Conservation (phyloP, 2,797 vertebrate species). For the Brachyalestes nurse region DNA sequence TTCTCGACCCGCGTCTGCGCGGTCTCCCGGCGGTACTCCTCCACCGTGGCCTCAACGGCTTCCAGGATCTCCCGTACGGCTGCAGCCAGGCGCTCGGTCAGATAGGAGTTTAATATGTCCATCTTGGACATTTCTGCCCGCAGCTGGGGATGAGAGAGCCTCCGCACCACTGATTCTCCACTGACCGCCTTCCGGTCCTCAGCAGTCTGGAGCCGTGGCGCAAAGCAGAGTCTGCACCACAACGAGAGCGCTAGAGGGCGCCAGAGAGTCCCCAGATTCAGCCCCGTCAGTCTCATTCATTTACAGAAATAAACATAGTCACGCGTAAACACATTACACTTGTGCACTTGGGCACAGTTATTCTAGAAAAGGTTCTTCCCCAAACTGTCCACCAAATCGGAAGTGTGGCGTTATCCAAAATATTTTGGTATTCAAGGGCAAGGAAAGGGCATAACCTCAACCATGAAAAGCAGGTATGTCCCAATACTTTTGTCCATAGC, state of each 20-base stretch:
- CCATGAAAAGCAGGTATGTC: no score
- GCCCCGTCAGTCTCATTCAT: background rate
- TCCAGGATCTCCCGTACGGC: constrained; percentile 77
- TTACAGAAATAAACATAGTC: no score
- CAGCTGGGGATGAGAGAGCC: background rate
- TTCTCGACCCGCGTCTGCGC: constrained; percentile 73
- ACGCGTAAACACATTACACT: no score
- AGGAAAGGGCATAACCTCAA: no score
- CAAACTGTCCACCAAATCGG: no score
- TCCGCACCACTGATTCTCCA: constrained; percentile 17
- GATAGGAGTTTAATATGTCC: constrained; percentile 73
- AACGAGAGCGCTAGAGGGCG: constrained; percentile 19
- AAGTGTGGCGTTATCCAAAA: no score
- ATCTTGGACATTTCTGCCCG: constrained; percentile 71
- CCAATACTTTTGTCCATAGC: no score
- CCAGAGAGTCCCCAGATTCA: background rate
- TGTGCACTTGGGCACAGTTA: no score
- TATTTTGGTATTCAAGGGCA: no score
- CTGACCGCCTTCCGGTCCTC: constrained; percentile 40
- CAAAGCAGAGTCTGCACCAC: background rate
- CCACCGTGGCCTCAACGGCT: constrained; percentile 78
- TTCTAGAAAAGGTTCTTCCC: no score
- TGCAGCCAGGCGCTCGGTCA: constrained; percentile 76
- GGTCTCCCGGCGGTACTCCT: constrained; percentile 78
- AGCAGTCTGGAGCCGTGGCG: constrained; percentile 9